Evolutionary conservation across 2,797 vertebrate species (phyloP), one percentile per base, ranked within the genome.

Genomic region (Intellagama lesueurii): DNA sequence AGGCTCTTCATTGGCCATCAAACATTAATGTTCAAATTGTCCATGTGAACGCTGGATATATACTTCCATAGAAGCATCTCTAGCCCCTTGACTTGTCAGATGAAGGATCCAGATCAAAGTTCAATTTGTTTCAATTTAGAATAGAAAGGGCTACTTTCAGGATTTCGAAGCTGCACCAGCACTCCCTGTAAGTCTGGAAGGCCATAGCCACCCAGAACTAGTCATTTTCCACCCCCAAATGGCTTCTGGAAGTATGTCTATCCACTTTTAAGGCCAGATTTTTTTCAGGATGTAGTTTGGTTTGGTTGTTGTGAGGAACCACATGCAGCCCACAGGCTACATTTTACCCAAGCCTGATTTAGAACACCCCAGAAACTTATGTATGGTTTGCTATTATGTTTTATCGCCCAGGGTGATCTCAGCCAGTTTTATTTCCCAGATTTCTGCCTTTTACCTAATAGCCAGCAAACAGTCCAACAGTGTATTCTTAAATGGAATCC

Each of bases 71-170:
- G 69, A 89, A 92, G 66, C 78, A 87, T 56, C 89, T 16, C 79
- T 70, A 90, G 16, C 76, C 32, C 60, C 22, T 83, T 83, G 49
- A 49, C 40, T 91, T 17, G 76, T 47, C 2, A 1, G 81, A 86
- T 26, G 40, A 22, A 91, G 49, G 56, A 70, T 70, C 1, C 0
- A 92, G 84, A 49, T 3, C 78, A 81, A 9, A 24, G 16, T 56
- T 32, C 35, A 77, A 6, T 49, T 76, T 86, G 35, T 66, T n/a
- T 44, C 44, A 79, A 91, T 88, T 83, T 91, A 86, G 81, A 64
- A 64, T 22, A 64, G 17, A 64, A 64, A 64, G 60, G 60, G 60
- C 19, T 64, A 64, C 60, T 64, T 64, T 22, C 16, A 22, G 60
- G 60, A 16, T 17, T 64, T 64, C 12, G 60, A 14, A 14, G 60